phyloP scores from a whole-genome alignment of 37 sponge, comb jelly and placozoan species.

The Eunapius fragilis region DNA sequence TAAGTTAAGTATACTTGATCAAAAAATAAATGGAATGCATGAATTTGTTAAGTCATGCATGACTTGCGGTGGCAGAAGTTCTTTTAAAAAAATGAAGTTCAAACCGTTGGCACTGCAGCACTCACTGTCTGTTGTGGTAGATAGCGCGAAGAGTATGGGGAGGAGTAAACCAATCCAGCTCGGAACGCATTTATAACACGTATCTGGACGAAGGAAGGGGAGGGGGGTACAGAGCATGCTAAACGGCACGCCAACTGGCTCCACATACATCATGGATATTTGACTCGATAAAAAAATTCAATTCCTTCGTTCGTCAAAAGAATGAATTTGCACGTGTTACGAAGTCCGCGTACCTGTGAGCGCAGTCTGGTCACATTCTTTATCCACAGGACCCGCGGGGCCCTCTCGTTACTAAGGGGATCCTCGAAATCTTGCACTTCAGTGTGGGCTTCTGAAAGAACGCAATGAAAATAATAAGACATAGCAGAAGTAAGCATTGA shows the following conservation, averaged over 20 bases:
- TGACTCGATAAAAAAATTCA: background rate
- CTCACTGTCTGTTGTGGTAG: too few species aligned
- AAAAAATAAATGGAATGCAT: too few species aligned
- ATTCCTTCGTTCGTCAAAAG: background rate
- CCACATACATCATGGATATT: background rate
- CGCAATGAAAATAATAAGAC: background rate
- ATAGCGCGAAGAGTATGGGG: background rate
- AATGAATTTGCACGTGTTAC: too few species aligned
- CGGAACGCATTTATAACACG: slow-evolving; percentile 94
- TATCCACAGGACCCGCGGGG: slow-evolving; percentile 72
- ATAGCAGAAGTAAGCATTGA: background rate
- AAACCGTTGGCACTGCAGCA: too few species aligned
- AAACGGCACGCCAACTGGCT: background rate
- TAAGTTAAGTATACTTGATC: too few species aligned
- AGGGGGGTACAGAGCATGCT: too few species aligned
- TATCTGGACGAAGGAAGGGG: slow-evolving; percentile 48
- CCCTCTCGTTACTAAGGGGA: slow-evolving; percentile 19
- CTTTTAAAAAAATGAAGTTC: too few species aligned
- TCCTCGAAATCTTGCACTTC: too few species aligned
- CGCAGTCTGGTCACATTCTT: slow-evolving; percentile 60
- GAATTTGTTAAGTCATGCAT: too few species aligned
- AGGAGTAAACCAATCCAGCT: slow-evolving; percentile 22
- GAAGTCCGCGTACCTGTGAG: slow-evolving; percentile 67
- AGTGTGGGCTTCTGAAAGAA: too few species aligned
- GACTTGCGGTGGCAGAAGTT: too few species aligned